phyloP scores from a whole-genome alignment of 2,797 vertebrate genomes.

The Pipistrellus kuhlii region DNA sequence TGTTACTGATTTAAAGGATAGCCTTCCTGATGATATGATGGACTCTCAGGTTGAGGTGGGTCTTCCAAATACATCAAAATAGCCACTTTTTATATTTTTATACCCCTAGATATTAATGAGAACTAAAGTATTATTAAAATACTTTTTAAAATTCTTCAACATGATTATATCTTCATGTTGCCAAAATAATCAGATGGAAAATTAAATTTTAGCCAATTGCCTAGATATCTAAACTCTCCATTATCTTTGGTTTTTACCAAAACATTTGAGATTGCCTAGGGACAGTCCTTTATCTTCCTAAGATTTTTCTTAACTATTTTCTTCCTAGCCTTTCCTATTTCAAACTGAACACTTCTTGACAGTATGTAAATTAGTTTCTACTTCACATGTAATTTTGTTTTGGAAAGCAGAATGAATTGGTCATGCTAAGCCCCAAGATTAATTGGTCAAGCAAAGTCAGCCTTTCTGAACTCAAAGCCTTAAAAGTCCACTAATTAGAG shows the following conservation, averaged over 20 bases:
- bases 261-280: neutral
- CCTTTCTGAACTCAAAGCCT: slow-evolving; percentile 47
- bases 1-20: neutral
- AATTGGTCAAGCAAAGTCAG: slow-evolving; percentile 17
- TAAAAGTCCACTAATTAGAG: slow-evolving; percentile 43
- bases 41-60: neutral
- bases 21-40: neutral
- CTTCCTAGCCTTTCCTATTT: neutral
- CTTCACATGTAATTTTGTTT: slow-evolving; percentile 1
- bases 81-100: neutral
- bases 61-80: slow-evolving; percentile 19
- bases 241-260: slow-evolving; percentile 33
- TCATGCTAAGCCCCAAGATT: slow-evolving; percentile 11
- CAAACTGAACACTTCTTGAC: neutral
- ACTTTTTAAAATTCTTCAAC: neutral
- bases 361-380: slow-evolving; percentile 14
- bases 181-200: slow-evolving; percentile 22
- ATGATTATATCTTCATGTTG: neutral
- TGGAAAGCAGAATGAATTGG: slow-evolving; percentile 5
- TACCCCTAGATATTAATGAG: neutral
- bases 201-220: slow-evolving; percentile 6
- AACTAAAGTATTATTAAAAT: slow-evolving; percentile 32
- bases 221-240: neutral
- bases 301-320: slow-evolving; percentile 23
- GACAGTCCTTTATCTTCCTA: neutral